Evolutionary conservation across 1,140 invertebrate species (phyloP), one percentile per base, ranked within the genome.

Genomic region (Episyrphus balteatus): DNA sequence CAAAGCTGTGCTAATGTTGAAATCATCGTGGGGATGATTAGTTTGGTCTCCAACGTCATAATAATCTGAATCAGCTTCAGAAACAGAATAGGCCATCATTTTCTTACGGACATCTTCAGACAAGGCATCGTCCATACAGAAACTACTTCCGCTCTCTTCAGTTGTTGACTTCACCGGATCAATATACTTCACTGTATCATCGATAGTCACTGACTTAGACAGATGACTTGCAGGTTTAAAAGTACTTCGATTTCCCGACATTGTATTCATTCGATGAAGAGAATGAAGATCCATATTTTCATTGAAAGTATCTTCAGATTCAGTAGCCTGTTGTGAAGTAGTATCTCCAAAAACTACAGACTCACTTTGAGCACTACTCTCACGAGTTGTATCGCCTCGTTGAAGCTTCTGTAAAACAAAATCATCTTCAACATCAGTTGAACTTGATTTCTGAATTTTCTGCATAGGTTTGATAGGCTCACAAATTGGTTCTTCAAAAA

Each of bases 71-170:
- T 68, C 65, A 0, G 61, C 55, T 47, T 67, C 62, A 0, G 64
- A 65, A 3, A 67, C 11, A 0, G 65, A 67, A 40, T 62, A 68
- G 0, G 64, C 64, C 53, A 67, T 52, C 39, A 68, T 68, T 48
- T 68, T 66, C 32, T 58, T 54, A 0, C 62, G 55, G 17, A 68
- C 67, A 21, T 63, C 61, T 39, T 62, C 64, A 0, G 62, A 59
- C 1, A 54, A 62, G 33, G 61, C 62, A 42, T 64, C 61, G 15
- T 64, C 62, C 32, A 65, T 47, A 19, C 41, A 59, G 14, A 64
- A 60, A 33, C 62, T 64, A 21, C 30, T 54, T 12, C 44, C 44
- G 19, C 32, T 51, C 43, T n/a, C 18, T 18, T 19, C n/a, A 21
- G 44, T 38, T n/a, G 37, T 47, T 15, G 47, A 36, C 3, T 9